phyloP scores from a whole-genome alignment of 2,888 invertebrate genomes.

The Ophioninae sp. region DNA sequence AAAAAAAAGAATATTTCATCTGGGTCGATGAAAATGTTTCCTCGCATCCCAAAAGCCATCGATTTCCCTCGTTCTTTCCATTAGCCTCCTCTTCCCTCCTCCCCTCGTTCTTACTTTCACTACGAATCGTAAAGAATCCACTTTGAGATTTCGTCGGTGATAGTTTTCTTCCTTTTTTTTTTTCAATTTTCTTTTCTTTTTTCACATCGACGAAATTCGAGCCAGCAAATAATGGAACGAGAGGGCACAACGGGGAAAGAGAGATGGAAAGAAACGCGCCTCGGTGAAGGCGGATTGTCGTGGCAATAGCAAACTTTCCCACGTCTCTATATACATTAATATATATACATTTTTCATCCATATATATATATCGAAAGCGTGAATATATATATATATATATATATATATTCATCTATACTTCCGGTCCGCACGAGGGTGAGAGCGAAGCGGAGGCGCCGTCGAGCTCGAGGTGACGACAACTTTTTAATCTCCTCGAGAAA shows the following conservation, averaged over 20 bases:
- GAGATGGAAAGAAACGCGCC: neutral
- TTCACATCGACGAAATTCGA: slow-evolving; percentile 19
- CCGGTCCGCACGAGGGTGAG: neutral
- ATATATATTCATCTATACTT: neutral
- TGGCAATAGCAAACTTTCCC: slow-evolving; percentile 37
- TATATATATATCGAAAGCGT: neutral
- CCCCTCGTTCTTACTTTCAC: slow-evolving; percentile 1
- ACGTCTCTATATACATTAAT: neutral
- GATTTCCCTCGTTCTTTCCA: neutral
- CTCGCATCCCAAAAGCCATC: neutral
- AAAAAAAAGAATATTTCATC: neutral
- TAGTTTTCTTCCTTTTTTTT: neutral
- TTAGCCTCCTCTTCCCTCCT: neutral
- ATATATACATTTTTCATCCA: neutral
- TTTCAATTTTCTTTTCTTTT: neutral
- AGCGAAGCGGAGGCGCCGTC: slow-evolving; percentile 14
- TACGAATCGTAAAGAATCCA: slow-evolving; percentile 25
- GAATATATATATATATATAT: neutral
- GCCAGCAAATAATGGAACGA: neutral
- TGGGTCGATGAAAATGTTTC: neutral
- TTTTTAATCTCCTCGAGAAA: slow-evolving; percentile 75
- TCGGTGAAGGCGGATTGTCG: slow-evolving; percentile 27
- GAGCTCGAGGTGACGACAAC: slow-evolving; percentile 72
- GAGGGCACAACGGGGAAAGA: neutral
- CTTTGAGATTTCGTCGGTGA: slow-evolving; percentile 14